A percentile compares a stretch with the other conserved stretches of the same genome.
phyloP scores from a whole-genome alignment of 2,797 vertebrate species.

The Sebastes reedi region DNA sequence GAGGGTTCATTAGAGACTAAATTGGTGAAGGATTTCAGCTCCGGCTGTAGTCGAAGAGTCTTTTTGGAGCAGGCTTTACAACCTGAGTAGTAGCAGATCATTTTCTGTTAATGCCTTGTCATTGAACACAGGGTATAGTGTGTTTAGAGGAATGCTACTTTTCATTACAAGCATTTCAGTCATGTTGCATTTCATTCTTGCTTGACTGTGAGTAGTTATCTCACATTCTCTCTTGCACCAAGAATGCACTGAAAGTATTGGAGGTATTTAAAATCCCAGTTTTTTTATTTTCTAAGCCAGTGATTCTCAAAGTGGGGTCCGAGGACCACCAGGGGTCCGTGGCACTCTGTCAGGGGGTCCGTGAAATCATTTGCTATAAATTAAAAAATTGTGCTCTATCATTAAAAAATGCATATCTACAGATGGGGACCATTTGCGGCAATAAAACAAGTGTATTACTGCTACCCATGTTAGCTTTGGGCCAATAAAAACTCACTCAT shows the following conservation, averaged over 20 bases:
- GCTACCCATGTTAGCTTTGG: too few species aligned
- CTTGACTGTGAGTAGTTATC: not conserved
- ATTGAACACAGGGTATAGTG: not conserved
- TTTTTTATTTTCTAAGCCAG: not conserved
- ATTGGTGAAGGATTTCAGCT: conserved; percentile 64
- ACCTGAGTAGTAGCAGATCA: conserved; percentile 21
- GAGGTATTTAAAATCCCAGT: not conserved
- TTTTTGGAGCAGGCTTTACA: conserved; percentile 40
- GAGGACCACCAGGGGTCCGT: too few species aligned
- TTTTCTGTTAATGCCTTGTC: not conserved
- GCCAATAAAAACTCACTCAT: too few species aligned
- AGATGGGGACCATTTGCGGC: accelerated
- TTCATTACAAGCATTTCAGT: not conserved
- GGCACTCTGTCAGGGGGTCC: too few species aligned
- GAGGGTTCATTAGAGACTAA: conserved; percentile 67
- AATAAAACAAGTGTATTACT: too few species aligned
- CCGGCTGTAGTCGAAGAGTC: conserved; percentile 29
- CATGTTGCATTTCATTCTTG: not conserved
- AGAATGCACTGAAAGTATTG: not conserved
- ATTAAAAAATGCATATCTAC: too few species aligned
- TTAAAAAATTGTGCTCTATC: too few species aligned
- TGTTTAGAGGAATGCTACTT: not conserved
- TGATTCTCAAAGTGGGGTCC: too few species aligned
- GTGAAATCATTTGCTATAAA: too few species aligned
- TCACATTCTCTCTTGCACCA: not conserved